Conservation (phyloP, 2,888 invertebrate genomes). For the Ophion obscuratus region DNA sequence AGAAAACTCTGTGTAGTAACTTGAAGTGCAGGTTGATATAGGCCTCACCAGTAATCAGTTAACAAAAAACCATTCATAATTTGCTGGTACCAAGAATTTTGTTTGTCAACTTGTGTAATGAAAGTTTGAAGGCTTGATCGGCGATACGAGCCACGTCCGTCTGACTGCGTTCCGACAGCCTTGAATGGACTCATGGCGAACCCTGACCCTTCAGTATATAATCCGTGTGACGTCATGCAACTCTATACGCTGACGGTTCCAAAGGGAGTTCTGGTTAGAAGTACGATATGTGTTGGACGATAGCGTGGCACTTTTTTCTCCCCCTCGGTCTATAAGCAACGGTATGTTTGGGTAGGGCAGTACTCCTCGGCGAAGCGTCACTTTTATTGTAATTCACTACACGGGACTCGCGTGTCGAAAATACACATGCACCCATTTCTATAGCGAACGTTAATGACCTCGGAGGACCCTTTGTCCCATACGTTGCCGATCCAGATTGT, state of each 20-base stretch:
- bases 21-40: too few species aligned
- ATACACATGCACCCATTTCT: slow-evolving; percentile 46
- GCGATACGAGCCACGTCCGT: slow-evolving; percentile 3
- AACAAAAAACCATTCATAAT: too few species aligned
- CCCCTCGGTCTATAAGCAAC: slow-evolving; percentile 10
- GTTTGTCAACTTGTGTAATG: too few species aligned
- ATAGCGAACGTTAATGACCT: slow-evolving; percentile 17
- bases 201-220: slow-evolving; percentile 63
- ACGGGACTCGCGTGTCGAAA: slow-evolving; percentile 25
- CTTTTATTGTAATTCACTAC: slow-evolving; percentile 40
- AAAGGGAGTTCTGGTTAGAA: slow-evolving; percentile 13
- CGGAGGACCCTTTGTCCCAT: background rate
- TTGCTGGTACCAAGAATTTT: too few species aligned
- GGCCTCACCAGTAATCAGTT: too few species aligned
- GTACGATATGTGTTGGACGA: slow-evolving; percentile 33
- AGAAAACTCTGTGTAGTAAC: too few species aligned
- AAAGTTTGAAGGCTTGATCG: background rate
- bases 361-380: slow-evolving; percentile 40
- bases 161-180: slow-evolving; percentile 43
- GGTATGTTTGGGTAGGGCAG: slow-evolving; percentile 59
- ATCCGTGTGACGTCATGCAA: slow-evolving; percentile 51
- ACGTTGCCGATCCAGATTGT: background rate
- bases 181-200: slow-evolving; percentile 62
- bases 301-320: slow-evolving; percentile 36
- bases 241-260: slow-evolving; percentile 25